These are phyloP conservation scores for Telmatochromis brachygnathus DNA, from an alignment of 2,113 vertebrate species.

Conservation along the genomic window DNA sequence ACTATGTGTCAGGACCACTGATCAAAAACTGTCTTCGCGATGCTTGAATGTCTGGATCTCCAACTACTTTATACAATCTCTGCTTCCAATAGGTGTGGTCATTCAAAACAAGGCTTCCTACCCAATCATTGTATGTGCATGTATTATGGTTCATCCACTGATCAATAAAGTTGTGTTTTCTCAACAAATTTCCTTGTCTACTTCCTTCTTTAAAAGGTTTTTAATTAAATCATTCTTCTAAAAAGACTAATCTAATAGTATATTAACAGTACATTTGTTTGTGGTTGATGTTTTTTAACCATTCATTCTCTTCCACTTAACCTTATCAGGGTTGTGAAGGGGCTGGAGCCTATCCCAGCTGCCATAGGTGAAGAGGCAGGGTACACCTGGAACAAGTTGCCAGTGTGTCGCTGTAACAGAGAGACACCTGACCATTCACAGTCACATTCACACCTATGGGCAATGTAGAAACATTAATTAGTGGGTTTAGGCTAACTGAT, in stretches of 20 bases:
- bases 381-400: neutral
- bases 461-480: neutral
- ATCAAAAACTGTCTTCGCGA: neutral
- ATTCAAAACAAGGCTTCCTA: constrained; percentile 80
- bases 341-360: neutral
- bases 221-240: neutral
- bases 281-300: neutral
- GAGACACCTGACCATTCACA: neutral
- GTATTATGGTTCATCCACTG: constrained; percentile 88
- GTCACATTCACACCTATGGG: neutral
- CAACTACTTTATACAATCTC: constrained; percentile 80
- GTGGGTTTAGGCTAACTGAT: no score
- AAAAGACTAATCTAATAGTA: neutral
- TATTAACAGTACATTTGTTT: neutral
- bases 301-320: neutral
- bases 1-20: constrained; percentile 49
- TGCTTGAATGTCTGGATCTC: constrained; percentile 76
- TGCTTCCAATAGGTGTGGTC: constrained; percentile 95
- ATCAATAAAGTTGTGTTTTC: constrained; percentile 89
- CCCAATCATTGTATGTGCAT: constrained; percentile 96
- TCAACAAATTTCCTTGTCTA: constrained; percentile 71
- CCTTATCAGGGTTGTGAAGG: neutral
- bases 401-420: no score
- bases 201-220: neutral
- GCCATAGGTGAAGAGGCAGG: neutral